phyloP scores from a whole-genome alignment of 1,140 invertebrate genomes.

The Parasteatoda tepidariorum region DNA sequence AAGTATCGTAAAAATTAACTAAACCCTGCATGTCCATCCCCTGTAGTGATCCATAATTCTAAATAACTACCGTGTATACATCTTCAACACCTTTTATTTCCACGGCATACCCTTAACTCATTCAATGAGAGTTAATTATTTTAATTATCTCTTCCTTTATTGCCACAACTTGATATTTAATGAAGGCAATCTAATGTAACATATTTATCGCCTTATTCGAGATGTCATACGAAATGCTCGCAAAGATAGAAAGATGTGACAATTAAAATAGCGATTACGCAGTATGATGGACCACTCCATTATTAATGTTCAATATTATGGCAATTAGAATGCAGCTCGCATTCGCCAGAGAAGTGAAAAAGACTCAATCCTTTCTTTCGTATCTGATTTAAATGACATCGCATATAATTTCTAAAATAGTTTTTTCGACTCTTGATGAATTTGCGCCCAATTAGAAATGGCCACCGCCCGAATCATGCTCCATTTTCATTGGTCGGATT shows the following conservation, averaged over 20 bases:
- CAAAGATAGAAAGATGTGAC: neutral
- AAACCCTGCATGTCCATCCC: no score
- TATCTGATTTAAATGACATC: conserved; percentile 49
- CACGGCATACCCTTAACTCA: no score
- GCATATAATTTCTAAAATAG: conserved; percentile 36
- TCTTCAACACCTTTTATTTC: no score
- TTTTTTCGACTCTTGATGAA: conserved; percentile 4
- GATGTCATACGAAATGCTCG: neutral
- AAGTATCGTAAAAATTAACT: no score
- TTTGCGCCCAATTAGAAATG: conserved; percentile 31
- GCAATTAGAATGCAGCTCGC: neutral
- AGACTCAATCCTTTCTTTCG: conserved; percentile 20
- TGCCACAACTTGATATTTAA: no score
- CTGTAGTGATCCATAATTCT: no score
- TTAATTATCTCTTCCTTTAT: no score
- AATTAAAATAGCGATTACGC: neutral
- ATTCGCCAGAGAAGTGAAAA: conserved; percentile 11
- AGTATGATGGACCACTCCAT: conserved; percentile 19
- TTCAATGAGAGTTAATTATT: no score
- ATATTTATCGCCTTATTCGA: neutral
- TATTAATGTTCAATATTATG: conserved; percentile 14
- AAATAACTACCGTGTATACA: no score
- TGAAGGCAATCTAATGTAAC: neutral
- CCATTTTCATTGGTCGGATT: conserved; percentile 25
- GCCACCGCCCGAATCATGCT: conserved; percentile 21